Percentiles rank a stretch among this genome's conserved stretches.
phyloP scores from a whole-genome alignment of 2,113 vertebrate species.

The Onychostruthus taczanowskii region DNA sequence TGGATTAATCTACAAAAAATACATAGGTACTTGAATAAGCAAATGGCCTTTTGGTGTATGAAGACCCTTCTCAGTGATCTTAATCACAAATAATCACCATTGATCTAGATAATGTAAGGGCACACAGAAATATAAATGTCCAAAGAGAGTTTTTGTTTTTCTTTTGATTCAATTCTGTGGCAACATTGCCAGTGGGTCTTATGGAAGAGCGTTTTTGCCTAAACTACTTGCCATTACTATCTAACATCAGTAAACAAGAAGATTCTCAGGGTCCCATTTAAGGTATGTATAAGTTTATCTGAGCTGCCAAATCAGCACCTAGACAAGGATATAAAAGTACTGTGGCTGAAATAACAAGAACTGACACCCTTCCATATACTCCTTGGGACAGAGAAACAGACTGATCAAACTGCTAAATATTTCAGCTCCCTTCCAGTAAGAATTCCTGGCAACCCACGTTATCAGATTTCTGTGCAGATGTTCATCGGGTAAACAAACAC shows the following conservation, averaged over 20 bases:
- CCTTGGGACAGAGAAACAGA: background rate
- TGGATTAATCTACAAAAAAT: background rate
- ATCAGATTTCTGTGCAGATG: conserved; percentile 14
- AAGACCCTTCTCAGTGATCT: background rate
- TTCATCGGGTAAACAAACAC: background rate
- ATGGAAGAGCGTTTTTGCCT: background rate
- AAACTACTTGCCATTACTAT: background rate
- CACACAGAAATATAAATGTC: background rate
- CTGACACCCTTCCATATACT: background rate
- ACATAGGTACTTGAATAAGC: background rate
- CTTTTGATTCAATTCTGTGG: background rate
- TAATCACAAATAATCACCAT: background rate
- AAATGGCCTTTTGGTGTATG: background rate
- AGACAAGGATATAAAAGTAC: background rate
- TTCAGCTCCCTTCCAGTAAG: background rate
- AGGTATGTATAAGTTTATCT: background rate
- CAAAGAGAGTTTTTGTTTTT: background rate
- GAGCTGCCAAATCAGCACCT: background rate
- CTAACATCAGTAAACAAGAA: background rate
- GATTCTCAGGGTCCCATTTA: background rate
- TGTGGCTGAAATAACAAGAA: background rate
- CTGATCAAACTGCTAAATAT: conserved; percentile 8
- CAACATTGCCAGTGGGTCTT: background rate
- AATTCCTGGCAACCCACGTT: background rate
- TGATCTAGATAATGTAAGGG: background rate